phyloP scores from a whole-genome alignment of 2,113 vertebrate species.

The Cephalophus harveyi region DNA sequence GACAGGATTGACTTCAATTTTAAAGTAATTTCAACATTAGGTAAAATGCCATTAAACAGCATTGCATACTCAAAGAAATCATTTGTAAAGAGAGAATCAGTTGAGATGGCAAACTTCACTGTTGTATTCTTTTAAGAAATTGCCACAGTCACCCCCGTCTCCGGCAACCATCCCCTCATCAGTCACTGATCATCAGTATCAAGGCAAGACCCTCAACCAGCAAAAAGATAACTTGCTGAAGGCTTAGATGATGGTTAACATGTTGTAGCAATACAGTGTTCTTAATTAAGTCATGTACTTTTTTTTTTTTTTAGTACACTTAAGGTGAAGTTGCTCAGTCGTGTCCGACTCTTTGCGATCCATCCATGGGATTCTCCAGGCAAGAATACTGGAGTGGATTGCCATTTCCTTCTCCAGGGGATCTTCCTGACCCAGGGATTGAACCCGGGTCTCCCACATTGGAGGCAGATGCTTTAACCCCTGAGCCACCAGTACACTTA shows the following conservation, averaged over 20 bases:
- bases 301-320: background rate
- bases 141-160: background rate
- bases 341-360: too few species aligned
- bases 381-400: too few species aligned
- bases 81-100: background rate
- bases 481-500: too few species aligned
- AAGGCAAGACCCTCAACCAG: background rate
- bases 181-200: background rate
- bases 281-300: background rate
- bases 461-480: too few species aligned
- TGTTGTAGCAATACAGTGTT: background rate
- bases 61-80: background rate
- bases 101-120: background rate
- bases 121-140: background rate
- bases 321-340: too few species aligned
- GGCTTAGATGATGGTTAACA: background rate
- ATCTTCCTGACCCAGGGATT: too few species aligned
- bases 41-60: background rate
- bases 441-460: too few species aligned
- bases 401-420: too few species aligned
- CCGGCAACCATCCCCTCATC: background rate
- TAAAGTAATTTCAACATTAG: background rate
- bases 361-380: too few species aligned
- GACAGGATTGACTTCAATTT: background rate
- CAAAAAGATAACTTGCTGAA: background rate